Evolutionary conservation across 2,888 invertebrate genomes (phyloP).

Genomic region (Pyralis farinalis): DNA sequence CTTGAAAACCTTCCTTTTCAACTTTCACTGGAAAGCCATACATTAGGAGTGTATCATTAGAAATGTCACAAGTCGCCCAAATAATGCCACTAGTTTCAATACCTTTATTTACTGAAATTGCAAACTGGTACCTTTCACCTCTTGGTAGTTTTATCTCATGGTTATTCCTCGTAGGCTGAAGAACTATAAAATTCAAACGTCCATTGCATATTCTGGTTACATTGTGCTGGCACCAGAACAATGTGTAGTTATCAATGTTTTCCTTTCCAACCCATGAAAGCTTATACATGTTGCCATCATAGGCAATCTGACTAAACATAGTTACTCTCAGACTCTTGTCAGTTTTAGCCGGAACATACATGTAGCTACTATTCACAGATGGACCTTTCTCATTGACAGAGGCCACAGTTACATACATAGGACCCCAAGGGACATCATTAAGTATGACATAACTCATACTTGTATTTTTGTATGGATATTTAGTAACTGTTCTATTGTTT

Average conservation of each 20-base stretch:
- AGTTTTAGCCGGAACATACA: slow-evolving; percentile 81
- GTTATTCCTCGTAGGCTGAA: slow-evolving; percentile 58
- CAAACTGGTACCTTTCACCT: slow-evolving; percentile 86
- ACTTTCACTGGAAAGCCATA: slow-evolving; percentile 70
- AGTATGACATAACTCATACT: slow-evolving; percentile 83
- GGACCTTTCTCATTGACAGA: slow-evolving; percentile 82
- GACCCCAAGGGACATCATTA: slow-evolving; percentile 62
- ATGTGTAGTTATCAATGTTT: slow-evolving; percentile 84
- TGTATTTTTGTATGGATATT: slow-evolving; percentile 72
- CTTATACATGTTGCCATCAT: slow-evolving; percentile 86
- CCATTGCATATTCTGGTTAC: slow-evolving; percentile 76
- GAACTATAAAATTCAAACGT: slow-evolving; percentile 64
- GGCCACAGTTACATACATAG: slow-evolving; percentile 77
- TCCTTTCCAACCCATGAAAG: slow-evolving; percentile 86
- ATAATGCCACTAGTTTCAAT: slow-evolving; percentile 90
- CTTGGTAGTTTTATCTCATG: slow-evolving; percentile 81
- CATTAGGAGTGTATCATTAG: slow-evolving; percentile 74
- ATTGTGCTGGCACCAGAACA: slow-evolving; percentile 87
- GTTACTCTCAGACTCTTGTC: slow-evolving; percentile 69
- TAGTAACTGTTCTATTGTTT: slow-evolving; percentile 47
- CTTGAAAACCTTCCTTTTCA: slow-evolving; percentile 48
- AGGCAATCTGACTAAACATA: slow-evolving; percentile 86
- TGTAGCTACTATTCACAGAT: slow-evolving; percentile 77
- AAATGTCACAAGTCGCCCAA: slow-evolving; percentile 88
- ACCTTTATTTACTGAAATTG: slow-evolving; percentile 88